phyloP scores from a whole-genome alignment of 2,113 vertebrate species.

The Clinocottus analis region DNA sequence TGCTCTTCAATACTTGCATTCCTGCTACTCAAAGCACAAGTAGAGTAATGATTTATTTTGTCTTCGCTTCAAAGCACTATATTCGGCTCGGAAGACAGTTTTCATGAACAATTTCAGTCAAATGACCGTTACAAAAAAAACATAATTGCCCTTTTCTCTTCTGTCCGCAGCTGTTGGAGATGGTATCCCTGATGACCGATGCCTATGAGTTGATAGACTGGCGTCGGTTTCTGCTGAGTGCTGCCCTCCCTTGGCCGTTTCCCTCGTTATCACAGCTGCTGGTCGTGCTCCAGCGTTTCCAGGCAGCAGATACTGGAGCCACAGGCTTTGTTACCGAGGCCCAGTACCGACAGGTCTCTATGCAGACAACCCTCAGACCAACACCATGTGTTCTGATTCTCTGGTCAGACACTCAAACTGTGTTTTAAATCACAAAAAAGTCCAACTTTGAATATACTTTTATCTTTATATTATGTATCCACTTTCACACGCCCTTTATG shows the following conservation, averaged over 20 bases:
- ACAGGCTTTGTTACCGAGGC: constrained; percentile 84
- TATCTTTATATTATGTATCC: not conserved
- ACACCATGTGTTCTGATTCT: not conserved
- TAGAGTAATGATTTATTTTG: not conserved
- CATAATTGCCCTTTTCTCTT: not conserved
- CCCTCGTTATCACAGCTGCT: constrained; percentile 87
- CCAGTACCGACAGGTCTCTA: constrained; percentile 78
- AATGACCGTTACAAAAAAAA: no score
- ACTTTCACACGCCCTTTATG: not conserved
- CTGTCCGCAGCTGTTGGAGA: constrained; percentile 81
- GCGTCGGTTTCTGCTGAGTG: constrained; percentile 87
- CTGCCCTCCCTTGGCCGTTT: constrained; percentile 89
- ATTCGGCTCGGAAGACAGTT: not conserved
- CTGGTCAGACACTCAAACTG: not conserved
- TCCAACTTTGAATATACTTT: constrained; percentile 5
- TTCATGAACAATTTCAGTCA: constrained; percentile 5
- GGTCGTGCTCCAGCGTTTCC: constrained; percentile 80
- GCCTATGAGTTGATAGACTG: constrained; percentile 86
- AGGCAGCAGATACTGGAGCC: constrained; percentile 75
- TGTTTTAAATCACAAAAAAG: not conserved
- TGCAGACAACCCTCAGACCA: not conserved
- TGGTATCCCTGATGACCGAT: constrained; percentile 79
- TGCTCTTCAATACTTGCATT: not conserved
- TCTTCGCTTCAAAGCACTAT: no score
- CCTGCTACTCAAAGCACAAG: constrained; percentile 31